Base-by-base conservation (phyloP, 2,113 vertebrate genomes). In the Lepidothrix coronata region DNA sequence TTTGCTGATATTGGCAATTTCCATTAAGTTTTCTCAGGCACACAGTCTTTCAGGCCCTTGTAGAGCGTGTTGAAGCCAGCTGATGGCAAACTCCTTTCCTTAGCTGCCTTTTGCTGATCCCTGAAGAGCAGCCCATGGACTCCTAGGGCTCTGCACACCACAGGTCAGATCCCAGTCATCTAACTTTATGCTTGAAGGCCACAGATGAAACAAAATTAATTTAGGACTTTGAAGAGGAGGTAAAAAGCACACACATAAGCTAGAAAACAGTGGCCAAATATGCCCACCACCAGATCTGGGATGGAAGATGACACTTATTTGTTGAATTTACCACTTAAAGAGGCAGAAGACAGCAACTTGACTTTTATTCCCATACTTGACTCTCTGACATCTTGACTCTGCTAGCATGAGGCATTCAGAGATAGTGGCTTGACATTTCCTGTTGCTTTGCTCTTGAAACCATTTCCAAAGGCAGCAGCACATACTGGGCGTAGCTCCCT, bases 361-460 rank as follows among this genome's bases (percentile, higher is more conserved):
- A n/a, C 62, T 86, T 85, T 19, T 61, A 27, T 73, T 76, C 54
- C 67, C 30, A 6, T 65, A 9, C 39, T 75, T 89, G 68, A 51
- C 33, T n/a, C 11, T 78, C 30, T 55, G 73, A 58, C 74, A 59
- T 85, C 59, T 41, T 58, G 54, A 43, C 88, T 72, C 24, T 31
- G 28, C 58, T 85, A 37, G 35, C 28, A 55, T 74, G 75, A 88
- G 51, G 41, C 70, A 30, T 28, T 83, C 8, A 70, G 71, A n/a
- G 93, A 95, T 89, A 92, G 68, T 59, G 61, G 44, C 78, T 84
- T 88, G 75, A 78, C n/a, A 33, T 77, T 96, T 96, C 95, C 93
- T 93, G 33, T 77, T 86, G 83, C 61, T 92, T 83, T 74, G 55
- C 82, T 72, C 51, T 65, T 59, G 39, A 76, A 88, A 37, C 59